phyloP scores from a whole-genome alignment of 2,797 vertebrate genomes.

The Gadopsis marmoratus region DNA sequence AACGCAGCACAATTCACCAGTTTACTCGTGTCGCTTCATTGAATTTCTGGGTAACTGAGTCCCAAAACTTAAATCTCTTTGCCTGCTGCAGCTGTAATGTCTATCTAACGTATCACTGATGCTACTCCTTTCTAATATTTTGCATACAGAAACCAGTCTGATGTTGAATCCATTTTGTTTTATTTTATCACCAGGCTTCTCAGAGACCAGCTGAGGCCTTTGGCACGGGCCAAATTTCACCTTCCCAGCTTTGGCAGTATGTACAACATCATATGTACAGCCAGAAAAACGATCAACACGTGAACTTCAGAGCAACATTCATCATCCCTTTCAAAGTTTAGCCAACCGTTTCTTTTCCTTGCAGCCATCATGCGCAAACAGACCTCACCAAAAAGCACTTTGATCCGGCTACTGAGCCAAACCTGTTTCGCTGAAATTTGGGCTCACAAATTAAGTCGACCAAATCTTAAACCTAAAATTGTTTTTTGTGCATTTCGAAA shows the following conservation, averaged over 20 bases:
- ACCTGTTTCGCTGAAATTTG: background rate
- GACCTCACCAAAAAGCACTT: slow-evolving; percentile 1
- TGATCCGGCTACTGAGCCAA: background rate
- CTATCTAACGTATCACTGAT: background rate
- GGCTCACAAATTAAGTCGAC: background rate
- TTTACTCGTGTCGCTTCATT: background rate
- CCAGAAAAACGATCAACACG: slow-evolving; percentile 35
- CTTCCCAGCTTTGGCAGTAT: slow-evolving; percentile 22
- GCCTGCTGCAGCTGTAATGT: slow-evolving; percentile 15
- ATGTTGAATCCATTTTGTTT: slow-evolving; percentile 2
- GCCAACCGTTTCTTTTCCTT: background rate
- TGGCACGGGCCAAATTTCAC: slow-evolving; percentile 16
- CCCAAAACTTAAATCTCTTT: background rate
- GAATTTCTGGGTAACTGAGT: slow-evolving; percentile 4
- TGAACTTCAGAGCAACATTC: slow-evolving; percentile 38
- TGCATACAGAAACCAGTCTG: slow-evolving; percentile 62
- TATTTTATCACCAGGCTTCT: slow-evolving; percentile 52
- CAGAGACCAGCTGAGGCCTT: slow-evolving; percentile 78
- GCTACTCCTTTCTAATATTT: background rate
- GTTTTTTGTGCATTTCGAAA: background rate
- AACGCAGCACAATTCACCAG: background rate
- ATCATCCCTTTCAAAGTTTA: background rate
- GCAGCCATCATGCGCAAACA: slow-evolving; percentile 20
- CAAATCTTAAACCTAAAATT: slow-evolving; percentile 7
- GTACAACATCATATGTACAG: slow-evolving; percentile 48